Evolutionary conservation across 2,888 invertebrate species (phyloP).

Genomic region (Zaprionus bogoriensis): DNA sequence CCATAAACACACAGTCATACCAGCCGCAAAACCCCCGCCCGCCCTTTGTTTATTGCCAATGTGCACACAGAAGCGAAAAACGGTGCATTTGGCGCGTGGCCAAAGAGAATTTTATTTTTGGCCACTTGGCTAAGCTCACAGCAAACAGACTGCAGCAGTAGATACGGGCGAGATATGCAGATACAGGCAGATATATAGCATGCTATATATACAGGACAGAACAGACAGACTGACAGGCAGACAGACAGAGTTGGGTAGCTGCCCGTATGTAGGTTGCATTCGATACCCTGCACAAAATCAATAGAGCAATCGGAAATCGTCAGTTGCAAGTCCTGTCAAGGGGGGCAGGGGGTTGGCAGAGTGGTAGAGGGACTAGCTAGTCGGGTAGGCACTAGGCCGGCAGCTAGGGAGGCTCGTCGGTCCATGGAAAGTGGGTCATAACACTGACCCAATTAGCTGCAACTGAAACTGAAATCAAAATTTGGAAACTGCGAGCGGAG

Average conservation of each 20-base stretch:
- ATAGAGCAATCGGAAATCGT: background rate
- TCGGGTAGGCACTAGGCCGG: too few relatives aligned
- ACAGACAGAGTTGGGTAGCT: background rate
- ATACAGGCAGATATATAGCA: slow-evolving; percentile 8
- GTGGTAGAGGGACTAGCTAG: too few relatives aligned
- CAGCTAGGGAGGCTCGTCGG: background rate
- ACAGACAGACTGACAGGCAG: too few relatives aligned
- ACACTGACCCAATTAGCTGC: slow-evolving; percentile 67
- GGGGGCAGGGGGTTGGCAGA: too few relatives aligned
- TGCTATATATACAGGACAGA: slow-evolving; percentile 1
- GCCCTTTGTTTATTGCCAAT: slow-evolving; percentile 31
- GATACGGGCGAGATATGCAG: slow-evolving; percentile 39
- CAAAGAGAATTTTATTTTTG: slow-evolving; percentile 74
- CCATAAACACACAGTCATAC: background rate
- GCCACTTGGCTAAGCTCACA: slow-evolving; percentile 67
- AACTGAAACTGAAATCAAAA: slow-evolving; percentile 15
- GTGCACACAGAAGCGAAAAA: too few relatives aligned
- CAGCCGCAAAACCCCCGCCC: background rate
- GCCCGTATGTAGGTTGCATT: slow-evolving; percentile 35
- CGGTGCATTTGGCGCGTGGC: slow-evolving; percentile 63
- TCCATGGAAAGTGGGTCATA: slow-evolving; percentile 65
- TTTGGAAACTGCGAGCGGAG: slow-evolving; percentile 13
- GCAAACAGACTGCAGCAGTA: slow-evolving; percentile 32
- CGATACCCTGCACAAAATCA: slow-evolving; percentile 9
- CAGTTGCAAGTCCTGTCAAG: too few relatives aligned